Evolutionary conservation across 2,797 vertebrate genomes (phyloP), one percentile per base, ranked within the genome.

Genomic region (Malacoctenus gilli): DNA sequence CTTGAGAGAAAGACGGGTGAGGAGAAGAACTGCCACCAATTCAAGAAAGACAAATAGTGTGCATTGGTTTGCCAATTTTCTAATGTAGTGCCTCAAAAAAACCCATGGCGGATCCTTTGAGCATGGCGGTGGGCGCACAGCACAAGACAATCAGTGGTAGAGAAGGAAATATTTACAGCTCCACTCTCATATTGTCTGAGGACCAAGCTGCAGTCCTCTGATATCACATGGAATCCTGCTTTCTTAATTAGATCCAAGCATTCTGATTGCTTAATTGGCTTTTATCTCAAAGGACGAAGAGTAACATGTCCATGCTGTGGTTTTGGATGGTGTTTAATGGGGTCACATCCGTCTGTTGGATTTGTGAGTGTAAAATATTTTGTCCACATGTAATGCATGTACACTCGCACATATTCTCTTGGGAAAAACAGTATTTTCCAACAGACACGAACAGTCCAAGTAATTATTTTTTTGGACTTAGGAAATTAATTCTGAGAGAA

Each of bases 221-320:
- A 62, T 73, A 69, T 55, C 38, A 70, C 60, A 60, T 18, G 44
- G 28, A 59, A 53, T 63, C 34, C 3, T 47, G 53, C 68, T 82
- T 63, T 52, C 31, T 51, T 77, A 68, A 74, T 72, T 65, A 62
- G 43, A 75, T 83, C 14, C 72, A 73, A 57, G 36, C 9, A 4
- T 61, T 79, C 23, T 61, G 40, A 75, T 78, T 73, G 43, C 46
- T 55, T 83, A 78, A 83, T 84, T 69, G 71, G 49, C 64, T 36
- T 10, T 60, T 68, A 60, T 81, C 57, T 66, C 43, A 72, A 75
- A 82, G 52, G 2, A 2, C 37, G 41, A 80, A 34, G 46, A 64
- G 58, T 72, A 75, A 63, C 55, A 5, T 61, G 51, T 56, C 31
- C 35, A 58, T 1, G 5, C 18, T 14, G 23, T 54, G 68, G 20